Base-by-base conservation (phyloP, 2,113 vertebrate species). In the Casuarius casuarius region DNA sequence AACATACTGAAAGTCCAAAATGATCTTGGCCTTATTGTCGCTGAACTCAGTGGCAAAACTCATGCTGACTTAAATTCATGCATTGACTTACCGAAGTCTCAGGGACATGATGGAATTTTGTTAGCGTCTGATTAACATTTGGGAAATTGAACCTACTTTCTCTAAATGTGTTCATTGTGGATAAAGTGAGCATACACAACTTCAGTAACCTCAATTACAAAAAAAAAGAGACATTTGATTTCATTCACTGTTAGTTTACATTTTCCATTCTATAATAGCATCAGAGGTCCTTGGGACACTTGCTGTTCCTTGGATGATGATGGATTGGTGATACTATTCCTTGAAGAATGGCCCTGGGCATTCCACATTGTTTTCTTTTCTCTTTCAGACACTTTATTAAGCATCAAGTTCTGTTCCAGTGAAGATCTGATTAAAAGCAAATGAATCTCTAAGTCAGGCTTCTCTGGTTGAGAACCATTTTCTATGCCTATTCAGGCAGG, bases 341-440 rank as follows among this genome's bases (percentile, higher is more conserved):
- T 38, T 26, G 38, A 74, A 87, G 38, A 89, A 73, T 3, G 73
- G 8, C 38, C 22, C 2, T 2, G 29, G 5, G 4, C 12, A 63
- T 67, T 74, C 25, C 35, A 89, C 49, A 33, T 49, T 74, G 51
- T 63, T 87, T 92, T 87, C 5, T 5, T 93, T 87, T 83, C 14
- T 80, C 74, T 88, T 90, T 78, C 59, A 91, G 23, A 38, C 3
- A 63, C 58, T 79, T n/a, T 74, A 83, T 67, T 74, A 92, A 94
- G 19, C 33, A 74, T 54, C 10, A 51, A 77, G 21, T 12, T 80
- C 33, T 83, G 28, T 51, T 66, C 31, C 58, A 94, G 21, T 80
- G 16, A 28, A 80, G 40, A 23, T 85, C 63, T 80, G 72, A 80
- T 83, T 90, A 83, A 94, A 94, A 94, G 26, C 44, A 94, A 93